These are phyloP conservation scores for Hirtodrosophila duncani DNA, from an alignment of 2,888 invertebrate genomes.

Conservation along the genomic window DNA sequence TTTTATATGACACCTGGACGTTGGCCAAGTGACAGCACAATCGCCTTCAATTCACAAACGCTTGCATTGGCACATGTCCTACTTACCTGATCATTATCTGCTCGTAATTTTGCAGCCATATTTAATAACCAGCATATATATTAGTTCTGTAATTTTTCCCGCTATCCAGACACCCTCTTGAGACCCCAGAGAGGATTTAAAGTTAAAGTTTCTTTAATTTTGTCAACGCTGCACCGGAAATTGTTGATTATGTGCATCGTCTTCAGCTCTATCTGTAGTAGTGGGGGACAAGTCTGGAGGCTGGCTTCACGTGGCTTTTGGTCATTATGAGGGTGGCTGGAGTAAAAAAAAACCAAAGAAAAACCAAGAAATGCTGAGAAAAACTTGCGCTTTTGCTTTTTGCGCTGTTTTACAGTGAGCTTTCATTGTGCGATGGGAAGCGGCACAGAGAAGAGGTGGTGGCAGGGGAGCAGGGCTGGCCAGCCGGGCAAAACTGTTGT, in stretches of 20 bases:
- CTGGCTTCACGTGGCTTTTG: constrained; percentile 56
- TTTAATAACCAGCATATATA: too few species aligned
- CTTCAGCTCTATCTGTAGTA: too few species aligned
- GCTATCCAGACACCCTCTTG: too few species aligned
- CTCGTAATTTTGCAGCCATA: too few species aligned
- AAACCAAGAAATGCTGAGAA: constrained; percentile 42
- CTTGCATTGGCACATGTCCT: too few species aligned
- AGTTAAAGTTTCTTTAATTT: constrained; percentile 27
- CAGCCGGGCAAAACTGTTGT: constrained; percentile 59
- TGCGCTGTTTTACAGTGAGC: constrained; percentile 53
- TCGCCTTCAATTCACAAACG: too few species aligned
- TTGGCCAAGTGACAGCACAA: too few species aligned
- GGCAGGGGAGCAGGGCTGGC: constrained; percentile 20
- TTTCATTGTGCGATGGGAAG: constrained; percentile 43
- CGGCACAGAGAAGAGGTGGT: constrained; percentile 16
- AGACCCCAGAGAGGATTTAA: constrained; percentile 1
- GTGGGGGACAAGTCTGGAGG: constrained; percentile 23
- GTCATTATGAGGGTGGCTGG: constrained; percentile 38
- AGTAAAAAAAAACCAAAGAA: constrained; percentile 25
- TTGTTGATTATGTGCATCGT: constrained; percentile 67
- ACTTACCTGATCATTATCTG: too few species aligned
- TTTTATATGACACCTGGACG: too few species aligned
- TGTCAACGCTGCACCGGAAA: constrained; percentile 54
- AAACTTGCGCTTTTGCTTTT: constrained; percentile 64
- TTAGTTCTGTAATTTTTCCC: background rate